Evolutionary conservation across 2,113 vertebrate species (phyloP).

Genomic region (Engraulis encrasicolus): DNA sequence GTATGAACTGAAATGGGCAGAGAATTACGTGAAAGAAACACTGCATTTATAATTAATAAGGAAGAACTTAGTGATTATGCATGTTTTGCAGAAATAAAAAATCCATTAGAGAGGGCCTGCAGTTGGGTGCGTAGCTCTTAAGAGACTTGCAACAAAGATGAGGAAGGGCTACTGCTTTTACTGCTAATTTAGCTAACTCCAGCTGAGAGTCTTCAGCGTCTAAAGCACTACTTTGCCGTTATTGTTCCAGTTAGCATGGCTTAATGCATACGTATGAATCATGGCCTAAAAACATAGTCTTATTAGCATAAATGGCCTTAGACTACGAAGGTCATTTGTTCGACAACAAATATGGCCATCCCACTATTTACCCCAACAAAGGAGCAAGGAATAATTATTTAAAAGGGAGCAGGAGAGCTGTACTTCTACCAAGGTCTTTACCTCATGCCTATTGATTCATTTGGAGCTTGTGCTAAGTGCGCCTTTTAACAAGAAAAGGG

Average conservation of each 20-base stretch:
- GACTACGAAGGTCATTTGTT: constrained; percentile 85
- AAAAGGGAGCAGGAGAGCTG: constrained; percentile 22
- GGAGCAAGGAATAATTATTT: constrained; percentile 44
- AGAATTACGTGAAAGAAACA: constrained; percentile 77
- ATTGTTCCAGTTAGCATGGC: constrained; percentile 82
- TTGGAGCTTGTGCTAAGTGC: neutral
- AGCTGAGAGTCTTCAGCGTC: constrained; percentile 79
- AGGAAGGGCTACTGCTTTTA: constrained; percentile 76
- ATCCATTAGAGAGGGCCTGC: constrained; percentile 90
- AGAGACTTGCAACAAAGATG: constrained; percentile 77
- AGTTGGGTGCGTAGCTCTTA: constrained; percentile 77
- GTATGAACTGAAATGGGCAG: constrained; percentile 50
- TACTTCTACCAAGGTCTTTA: constrained; percentile 38
- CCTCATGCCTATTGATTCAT: neutral
- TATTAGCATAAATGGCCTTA: constrained; percentile 95
- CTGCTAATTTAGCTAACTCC: constrained; percentile 86
- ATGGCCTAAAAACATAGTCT: constrained; percentile 86
- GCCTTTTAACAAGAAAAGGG: constrained; percentile 4
- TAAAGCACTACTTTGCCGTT: constrained; percentile 80
- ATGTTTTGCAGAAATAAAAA: constrained; percentile 95
- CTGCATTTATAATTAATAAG: constrained; percentile 87
- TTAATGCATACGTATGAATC: constrained; percentile 92
- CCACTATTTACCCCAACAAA: constrained; percentile 48
- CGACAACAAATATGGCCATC: constrained; percentile 75
- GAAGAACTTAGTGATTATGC: constrained; percentile 89